Base-by-base conservation (phyloP, 2,113 vertebrate species). In the Neodon shergylaensis region DNA sequence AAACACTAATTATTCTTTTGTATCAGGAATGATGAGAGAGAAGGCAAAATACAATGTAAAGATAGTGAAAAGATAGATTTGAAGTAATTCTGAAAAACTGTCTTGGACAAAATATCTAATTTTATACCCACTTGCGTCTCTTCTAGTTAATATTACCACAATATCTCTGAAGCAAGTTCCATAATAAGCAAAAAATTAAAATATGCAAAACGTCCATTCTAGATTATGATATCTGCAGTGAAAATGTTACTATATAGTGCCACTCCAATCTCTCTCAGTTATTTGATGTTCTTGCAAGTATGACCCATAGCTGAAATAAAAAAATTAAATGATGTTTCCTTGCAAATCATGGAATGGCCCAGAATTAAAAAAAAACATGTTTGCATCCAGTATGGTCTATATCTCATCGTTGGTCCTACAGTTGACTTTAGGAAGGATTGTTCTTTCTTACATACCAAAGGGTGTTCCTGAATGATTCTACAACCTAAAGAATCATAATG, bases 41-140 rank as follows among this genome's bases (percentile, higher is more conserved):
- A 58, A 87, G 10, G n/a, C 36, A 90, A 91, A 82, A 86, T 81
- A 13, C 2, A 86, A 1, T 72, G 8, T 54, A 87, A 87, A 95
- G 36, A 95, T 61, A 52, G 31, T 44, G 10, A 63, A 74, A 83
- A 83, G n/a, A 52, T 86, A 82, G 52, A 86, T 8, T 77, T 88
- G 9, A 91, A 70, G 52, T 88, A 54, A 84, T 92, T 88, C 21
- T 79, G 68, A 87, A 88, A 76, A 72, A n/a, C n/a, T 81, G 7
- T 77, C 36, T 87, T 52, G 58, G 61, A 74, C 10, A 54, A 65
- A 92, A 70, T 72, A 68, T 65, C 85, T 95, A 65, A 83, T 92
- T 92, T 94, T 70, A 76, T 54, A 78, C 22, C 1, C 8, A 79
- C 49, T 14, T 58, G 39, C 44, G n/a, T 72, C 86, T 61, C 11